Conservation (phyloP, 2,113 vertebrate species). For the Albula glossodonta region DNA sequence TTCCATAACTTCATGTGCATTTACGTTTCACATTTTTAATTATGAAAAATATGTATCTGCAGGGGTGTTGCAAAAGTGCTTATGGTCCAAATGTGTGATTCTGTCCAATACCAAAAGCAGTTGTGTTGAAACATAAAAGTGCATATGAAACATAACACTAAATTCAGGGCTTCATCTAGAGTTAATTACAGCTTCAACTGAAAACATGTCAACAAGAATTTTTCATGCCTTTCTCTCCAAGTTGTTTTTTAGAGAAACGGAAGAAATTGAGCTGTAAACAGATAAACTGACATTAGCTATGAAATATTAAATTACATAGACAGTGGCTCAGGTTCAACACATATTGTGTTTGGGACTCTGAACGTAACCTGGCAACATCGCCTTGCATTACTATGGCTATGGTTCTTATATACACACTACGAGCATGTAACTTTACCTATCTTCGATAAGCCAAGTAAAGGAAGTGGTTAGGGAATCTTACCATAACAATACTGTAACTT, state of each 20-base stretch:
- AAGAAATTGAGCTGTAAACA: too few species aligned
- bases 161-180: background rate
- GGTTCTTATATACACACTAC: too few species aligned
- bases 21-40: background rate
- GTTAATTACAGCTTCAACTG: background rate
- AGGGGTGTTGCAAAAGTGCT: background rate
- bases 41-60: background rate
- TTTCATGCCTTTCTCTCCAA: background rate
- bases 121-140: background rate
- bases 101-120: background rate
- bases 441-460: too few species aligned
- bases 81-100: background rate
- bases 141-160: background rate
- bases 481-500: too few species aligned
- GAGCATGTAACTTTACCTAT: too few species aligned
- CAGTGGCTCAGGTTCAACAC: too few species aligned
- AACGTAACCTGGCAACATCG: too few species aligned
- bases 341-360: too few species aligned
- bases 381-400: too few species aligned
- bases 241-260: background rate
- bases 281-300: too few species aligned
- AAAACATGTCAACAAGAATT: background rate
- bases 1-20: background rate
- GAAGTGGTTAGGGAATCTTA: too few species aligned
- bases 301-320: too few species aligned